A percentile compares a stretch with the other conserved stretches of the same genome.
Conservation (phyloP, 37 sponge, comb jelly and placozoan genomes). For the Axinella damicornis region DNA sequence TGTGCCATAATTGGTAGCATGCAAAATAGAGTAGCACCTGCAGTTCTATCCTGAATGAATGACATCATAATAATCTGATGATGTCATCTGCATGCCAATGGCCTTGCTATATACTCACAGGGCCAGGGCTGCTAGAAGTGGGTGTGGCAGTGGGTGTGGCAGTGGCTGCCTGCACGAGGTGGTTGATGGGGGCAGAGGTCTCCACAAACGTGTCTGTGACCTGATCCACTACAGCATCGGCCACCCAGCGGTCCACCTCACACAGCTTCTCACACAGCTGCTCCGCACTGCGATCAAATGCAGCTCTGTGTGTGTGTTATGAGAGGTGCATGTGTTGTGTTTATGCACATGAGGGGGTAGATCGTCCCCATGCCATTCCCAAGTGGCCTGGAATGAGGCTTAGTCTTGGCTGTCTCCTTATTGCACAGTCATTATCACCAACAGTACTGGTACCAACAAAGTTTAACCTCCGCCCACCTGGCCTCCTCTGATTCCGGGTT, state of each 20-base stretch:
- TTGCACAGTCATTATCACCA: no score
- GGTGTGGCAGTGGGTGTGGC: conserved; percentile 6
- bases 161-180: conserved; percentile 72
- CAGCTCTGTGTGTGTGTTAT: neutral
- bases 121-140: neutral
- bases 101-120: no score
- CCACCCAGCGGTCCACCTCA: conserved; percentile 73
- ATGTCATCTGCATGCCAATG: no score
- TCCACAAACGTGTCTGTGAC: conserved; percentile 78
- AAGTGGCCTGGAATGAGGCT: no score
- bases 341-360: neutral
- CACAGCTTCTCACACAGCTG: conserved; percentile 63
- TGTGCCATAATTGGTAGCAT: no score
- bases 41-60: no score
- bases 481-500: conserved; percentile 24
- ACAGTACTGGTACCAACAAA: no score
- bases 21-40: no score
- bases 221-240: conserved; percentile 74
- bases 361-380: no score
- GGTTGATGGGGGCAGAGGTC: conserved; percentile 62
- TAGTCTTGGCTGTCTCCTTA: no score
- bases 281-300: conserved; percentile 77
- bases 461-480: conserved; percentile 7
- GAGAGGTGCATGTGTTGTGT: neutral
- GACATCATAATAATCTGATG: no score